A percentile compares a stretch with the other conserved stretches of the same genome.
phyloP scores from a whole-genome alignment of 2,888 invertebrate genomes.

The Herminia tarsipennalis region DNA sequence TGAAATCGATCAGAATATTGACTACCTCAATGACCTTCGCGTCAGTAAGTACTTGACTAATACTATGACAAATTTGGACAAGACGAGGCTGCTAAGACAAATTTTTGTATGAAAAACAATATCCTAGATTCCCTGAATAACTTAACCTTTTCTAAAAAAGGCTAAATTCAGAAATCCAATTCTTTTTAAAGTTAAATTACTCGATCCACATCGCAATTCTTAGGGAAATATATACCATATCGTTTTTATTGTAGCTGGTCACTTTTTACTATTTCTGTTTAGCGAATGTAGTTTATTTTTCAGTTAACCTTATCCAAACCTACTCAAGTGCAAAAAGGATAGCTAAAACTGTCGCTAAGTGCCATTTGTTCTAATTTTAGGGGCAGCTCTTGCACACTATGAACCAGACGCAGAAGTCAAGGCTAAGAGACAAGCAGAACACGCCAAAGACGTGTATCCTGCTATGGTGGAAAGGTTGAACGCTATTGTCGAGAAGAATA shows the following conservation, averaged over 20 bases:
- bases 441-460: constrained; percentile 81
- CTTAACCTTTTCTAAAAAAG: background rate
- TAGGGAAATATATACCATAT: too few species aligned
- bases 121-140: background rate
- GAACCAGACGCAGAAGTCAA: constrained; percentile 41
- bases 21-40: constrained; percentile 87
- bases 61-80: too few species aligned
- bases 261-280: too few species aligned
- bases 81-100: too few species aligned
- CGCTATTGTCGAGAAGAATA: constrained; percentile 83
- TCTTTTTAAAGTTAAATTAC: background rate
- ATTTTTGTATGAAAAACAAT: too few species aligned
- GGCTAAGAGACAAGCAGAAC: constrained; percentile 65
- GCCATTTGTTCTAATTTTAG: constrained; percentile 20
- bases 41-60: constrained; percentile 72
- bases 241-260: too few species aligned
- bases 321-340: background rate
- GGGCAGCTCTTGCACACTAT: constrained; percentile 37
- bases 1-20: constrained; percentile 87
- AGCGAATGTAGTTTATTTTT: too few species aligned
- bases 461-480: constrained; percentile 83
- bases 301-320: background rate
- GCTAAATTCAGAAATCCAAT: background rate
- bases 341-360: background rate
- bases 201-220: too few species aligned